These are phyloP conservation scores for Anaspis maculata DNA, from an alignment of 2,888 invertebrate species.

Conservation along the genomic window DNA sequence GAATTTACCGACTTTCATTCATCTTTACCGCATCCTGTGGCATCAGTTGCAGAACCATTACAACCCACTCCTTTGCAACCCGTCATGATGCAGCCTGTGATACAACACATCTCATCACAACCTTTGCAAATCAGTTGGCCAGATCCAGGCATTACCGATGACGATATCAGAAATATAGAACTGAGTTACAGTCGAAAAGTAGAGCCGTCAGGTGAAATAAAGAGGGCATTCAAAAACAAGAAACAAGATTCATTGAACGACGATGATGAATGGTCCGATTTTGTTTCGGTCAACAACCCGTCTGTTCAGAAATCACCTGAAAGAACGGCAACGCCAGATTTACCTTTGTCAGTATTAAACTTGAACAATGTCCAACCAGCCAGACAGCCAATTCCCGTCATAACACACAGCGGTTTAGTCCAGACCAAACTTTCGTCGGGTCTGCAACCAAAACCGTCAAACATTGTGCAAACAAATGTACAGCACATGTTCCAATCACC, in stretches of 20 bases:
- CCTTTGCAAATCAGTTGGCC: constrained; percentile 54
- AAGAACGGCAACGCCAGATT: constrained; percentile 32
- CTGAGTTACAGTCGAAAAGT: constrained; percentile 23
- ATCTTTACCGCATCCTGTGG: no score
- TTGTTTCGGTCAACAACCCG: constrained; percentile 40
- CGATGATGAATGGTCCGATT: constrained; percentile 56
- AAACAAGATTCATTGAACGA: constrained; percentile 28
- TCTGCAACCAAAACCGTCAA: constrained; percentile 12
- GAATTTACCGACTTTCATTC: constrained; percentile 41
- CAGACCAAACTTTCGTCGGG: constrained; percentile 34
- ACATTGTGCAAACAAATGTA: constrained; percentile 12
- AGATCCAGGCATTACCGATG: constrained; percentile 47
- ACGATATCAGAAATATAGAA: constrained; percentile 36
- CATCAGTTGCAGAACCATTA: constrained; percentile 9
- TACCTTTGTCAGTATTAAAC: constrained; percentile 36
- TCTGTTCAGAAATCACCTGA: constrained; percentile 19
- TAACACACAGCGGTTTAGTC: constrained; percentile 35
- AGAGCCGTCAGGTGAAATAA: constrained; percentile 2
- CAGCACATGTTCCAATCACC: constrained; percentile 11
- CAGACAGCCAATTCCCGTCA: constrained; percentile 36
- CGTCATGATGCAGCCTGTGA: constrained; percentile 16
- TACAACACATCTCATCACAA: constrained; percentile 6
- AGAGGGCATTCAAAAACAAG: not conserved
- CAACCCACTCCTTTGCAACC: constrained; percentile 12
- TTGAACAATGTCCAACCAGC: constrained; percentile 33